Conservation (phyloP, 2,888 invertebrate genomes). For the Tetragonisca angustula region DNA sequence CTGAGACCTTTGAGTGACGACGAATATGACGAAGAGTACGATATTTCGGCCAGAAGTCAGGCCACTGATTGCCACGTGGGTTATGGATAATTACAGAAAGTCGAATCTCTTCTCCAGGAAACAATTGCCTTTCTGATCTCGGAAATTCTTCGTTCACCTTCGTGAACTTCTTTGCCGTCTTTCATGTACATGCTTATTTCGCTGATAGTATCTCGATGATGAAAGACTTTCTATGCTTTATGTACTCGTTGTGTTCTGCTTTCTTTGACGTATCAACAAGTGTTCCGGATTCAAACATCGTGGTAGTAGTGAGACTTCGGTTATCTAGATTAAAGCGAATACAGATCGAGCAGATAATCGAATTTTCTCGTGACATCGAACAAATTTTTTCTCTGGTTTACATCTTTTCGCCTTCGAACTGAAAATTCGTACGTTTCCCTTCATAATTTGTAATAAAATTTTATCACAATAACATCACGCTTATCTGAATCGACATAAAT, state of each 20-base stretch:
- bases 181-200: neutral
- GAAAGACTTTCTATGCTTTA: constrained; percentile 11
- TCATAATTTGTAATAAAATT: neutral
- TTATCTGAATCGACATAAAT: too few relatives aligned
- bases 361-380: neutral
- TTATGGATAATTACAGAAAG: neutral
- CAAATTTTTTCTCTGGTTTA: rapidly evolving
- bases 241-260: constrained; percentile 1
- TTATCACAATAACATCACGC: too few relatives aligned
- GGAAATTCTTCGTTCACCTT: constrained; percentile 1
- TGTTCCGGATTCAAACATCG: neutral
- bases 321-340: too few relatives aligned
- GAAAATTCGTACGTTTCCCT: neutral
- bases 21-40: neutral
- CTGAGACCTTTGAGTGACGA: neutral
- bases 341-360: neutral
- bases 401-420: neutral
- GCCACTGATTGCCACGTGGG: neutral
- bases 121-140: neutral
- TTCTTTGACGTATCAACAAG: neutral
- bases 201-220: neutral
- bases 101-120: neutral
- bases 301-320: too few relatives aligned
- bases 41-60: constrained; percentile 8
- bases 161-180: neutral